Evolutionary conservation across 2,113 vertebrate species (phyloP), one percentile per base, ranked within the genome.

Genomic region (Psilopsiagon aurifrons): DNA sequence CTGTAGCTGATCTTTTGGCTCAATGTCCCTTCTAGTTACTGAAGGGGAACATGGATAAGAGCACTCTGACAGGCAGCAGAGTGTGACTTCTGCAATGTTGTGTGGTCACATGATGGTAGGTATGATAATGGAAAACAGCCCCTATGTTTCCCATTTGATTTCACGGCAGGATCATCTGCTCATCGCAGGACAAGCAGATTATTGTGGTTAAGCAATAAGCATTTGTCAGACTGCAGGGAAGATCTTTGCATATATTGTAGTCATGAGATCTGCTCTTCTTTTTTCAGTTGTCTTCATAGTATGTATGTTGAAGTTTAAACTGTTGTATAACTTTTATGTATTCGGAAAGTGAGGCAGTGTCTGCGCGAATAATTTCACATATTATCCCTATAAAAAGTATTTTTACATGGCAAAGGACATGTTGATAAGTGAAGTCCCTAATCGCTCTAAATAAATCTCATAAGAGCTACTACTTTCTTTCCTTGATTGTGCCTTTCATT

Each of bases 161-260:
- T 86, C 41, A 57, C 16, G 18, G 67, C 1, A 2, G 73, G 63
- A 44, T 88, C 1, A 2, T 91, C 60, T 87, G 52, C 37, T 91
- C 60, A 54, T 74, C 17, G 66, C 37, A 10, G 37, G 73, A 66
- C 4, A 6, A 24, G 49, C 57, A 91, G 41, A 51, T 74, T 37
- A 22, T 16, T 75, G 41, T 67, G 43, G 47, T 78, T 68, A 54
- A 82, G 51, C 6, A 5, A 41, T 23, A 17, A 67, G 31, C 13
- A 20, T 82, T 92, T 75, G 39, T 93, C 62, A 71, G 47, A 8
- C 31, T 41, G 17, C 35, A 73, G 71, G 29, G 37, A 57, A 59
- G n/a, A 37, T 35, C 35, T 47, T 54, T 0, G 2, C 1, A 0
- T 75, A 17, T 80, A 13, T 9, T 85, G 25, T 60, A 68, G 23